Base-by-base conservation (phyloP, 2,888 invertebrate genomes). In the Orthonevra nobilis region DNA sequence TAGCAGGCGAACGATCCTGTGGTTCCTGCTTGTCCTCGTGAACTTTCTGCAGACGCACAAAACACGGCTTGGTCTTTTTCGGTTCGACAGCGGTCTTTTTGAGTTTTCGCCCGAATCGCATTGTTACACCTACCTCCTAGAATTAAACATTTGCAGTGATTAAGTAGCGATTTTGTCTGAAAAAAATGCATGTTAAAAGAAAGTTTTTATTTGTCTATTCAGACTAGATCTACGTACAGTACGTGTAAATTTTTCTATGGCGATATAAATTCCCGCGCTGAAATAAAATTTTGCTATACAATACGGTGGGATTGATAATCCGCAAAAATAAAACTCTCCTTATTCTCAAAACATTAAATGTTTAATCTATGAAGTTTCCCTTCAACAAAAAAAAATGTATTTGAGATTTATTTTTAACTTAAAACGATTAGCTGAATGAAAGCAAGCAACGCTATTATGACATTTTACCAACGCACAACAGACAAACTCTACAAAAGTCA, bases 1-100 rank as follows among this genome's bases (percentile, higher is more conserved):
- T 82, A 20, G 63, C 56, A 4, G 36, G 44, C 3, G 64, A 58
- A 15, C 63, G 66, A 38, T 66, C 61, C 1, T 34, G n/a, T 1
- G 23, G 15, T 56, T 48, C 34, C 5, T 46, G 4, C 52, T 56
- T 58, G 14, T 68, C 40, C 9, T 58, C 46, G 6, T 30, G 81
- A 9, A 87, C 81, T 73, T 87, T 87, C 58, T 85, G 86, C n/a
- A 88, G 81, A 30, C 86, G 86, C 36, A 88, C 87, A 68, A 87
- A 85, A 83, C 87, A 87, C 46, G 86, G 82, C 74, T 87, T 86
- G 46, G 86, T 86, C 81, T 85, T 83, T 82, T 85, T 85, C 52
- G 83, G 81, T 81, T 83, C 83, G 17, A 82, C 84, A 46, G 81
- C 81, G 6, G 38, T 36, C 42, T 73, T 73, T 30, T 42, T 36